Conservation (phyloP, 2,797 vertebrate species). For the Falco berigora region DNA sequence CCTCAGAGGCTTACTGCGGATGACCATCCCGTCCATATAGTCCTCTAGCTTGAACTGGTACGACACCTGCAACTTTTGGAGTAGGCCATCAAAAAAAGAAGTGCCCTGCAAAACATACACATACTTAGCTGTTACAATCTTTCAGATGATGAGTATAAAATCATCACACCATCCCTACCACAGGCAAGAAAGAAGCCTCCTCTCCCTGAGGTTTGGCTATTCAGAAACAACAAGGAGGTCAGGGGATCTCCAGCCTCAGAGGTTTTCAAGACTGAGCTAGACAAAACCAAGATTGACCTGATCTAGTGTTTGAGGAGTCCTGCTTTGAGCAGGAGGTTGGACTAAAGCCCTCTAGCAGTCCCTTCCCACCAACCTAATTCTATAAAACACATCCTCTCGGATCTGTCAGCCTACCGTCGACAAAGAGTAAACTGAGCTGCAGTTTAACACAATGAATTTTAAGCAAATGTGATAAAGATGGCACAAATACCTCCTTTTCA, state of each 20-base stretch:
- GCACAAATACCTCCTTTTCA: not conserved
- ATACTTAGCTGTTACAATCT: not conserved
- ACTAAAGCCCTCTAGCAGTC: not conserved
- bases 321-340: not conserved
- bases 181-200: not conserved
- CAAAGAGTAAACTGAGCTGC: not conserved
- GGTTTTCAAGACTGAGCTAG: not conserved
- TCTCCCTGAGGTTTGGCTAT: not conserved
- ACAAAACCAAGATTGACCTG: not conserved
- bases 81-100: constrained; percentile 87
- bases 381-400: not conserved
- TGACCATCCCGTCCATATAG: constrained; percentile 96
- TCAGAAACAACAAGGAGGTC: not conserved
- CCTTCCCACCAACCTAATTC: not conserved
- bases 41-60: constrained; percentile 95
- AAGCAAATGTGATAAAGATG: not conserved
- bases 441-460: not conserved
- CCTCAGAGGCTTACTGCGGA: constrained; percentile 87
- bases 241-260: not conserved
- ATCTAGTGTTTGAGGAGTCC: not conserved
- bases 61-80: constrained; percentile 90
- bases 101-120: constrained; percentile 78
- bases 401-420: not conserved
- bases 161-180: not conserved
- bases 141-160: not conserved